These are phyloP conservation scores for Eueremaeus valkanovi DNA, from an alignment of 2,888 invertebrate species.

Conservation along the genomic window DNA sequence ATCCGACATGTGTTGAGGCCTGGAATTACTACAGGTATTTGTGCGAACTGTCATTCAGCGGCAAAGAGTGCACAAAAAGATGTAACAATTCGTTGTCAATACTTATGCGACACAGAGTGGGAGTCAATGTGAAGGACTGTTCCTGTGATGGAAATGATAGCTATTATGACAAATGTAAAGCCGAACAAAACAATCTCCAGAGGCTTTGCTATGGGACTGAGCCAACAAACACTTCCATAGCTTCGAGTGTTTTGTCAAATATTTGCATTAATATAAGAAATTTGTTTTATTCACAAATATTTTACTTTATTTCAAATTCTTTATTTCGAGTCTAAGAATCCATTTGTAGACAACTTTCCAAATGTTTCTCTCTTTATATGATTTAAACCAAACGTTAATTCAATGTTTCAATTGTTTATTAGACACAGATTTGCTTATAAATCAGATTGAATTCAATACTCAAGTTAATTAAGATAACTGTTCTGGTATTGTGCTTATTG, in stretches of 20 bases:
- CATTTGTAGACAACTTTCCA: no score
- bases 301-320: background rate
- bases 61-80: conserved; percentile 36
- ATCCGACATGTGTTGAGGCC: conserved; percentile 26
- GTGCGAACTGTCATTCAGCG: conserved; percentile 13
- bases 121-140: conserved; percentile 25
- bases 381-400: no score
- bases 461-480: no score
- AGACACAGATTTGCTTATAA: no score
- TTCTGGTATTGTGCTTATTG: no score
- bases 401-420: no score
- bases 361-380: no score
- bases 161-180: conserved; percentile 9
- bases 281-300: background rate
- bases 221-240: background rate
- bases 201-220: conserved; percentile 28
- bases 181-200: conserved; percentile 15
- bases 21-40: conserved; percentile 36
- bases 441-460: no score
- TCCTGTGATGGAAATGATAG: conserved; percentile 27
- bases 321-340: background rate
- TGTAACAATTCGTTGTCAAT: conserved; percentile 38
- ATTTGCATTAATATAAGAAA: background rate
- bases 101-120: conserved; percentile 6
- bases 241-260: background rate